Conservation (phyloP, 1,140 invertebrate species). For the Drosophila bocki region DNA sequence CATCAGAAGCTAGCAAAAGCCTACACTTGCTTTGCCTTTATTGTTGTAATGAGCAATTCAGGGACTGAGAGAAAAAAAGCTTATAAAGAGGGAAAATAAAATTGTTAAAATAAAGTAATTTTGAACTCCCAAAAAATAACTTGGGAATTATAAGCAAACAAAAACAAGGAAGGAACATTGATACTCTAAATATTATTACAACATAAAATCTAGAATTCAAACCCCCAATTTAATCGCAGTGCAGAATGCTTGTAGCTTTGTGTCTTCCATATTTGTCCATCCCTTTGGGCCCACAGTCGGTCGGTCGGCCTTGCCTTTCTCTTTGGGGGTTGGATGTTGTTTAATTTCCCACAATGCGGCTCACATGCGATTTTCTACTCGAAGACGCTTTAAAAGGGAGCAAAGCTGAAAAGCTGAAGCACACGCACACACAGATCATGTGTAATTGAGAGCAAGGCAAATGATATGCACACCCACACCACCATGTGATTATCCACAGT, state of each 20-base stretch:
- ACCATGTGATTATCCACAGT: conserved; percentile 53
- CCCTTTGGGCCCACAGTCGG: not conserved
- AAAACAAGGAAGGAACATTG: too few relatives aligned
- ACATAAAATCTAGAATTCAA: not conserved
- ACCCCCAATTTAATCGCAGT: not conserved
- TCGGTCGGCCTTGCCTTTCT: conserved; percentile 9
- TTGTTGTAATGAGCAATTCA: conserved; percentile 67
- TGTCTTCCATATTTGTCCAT: conserved; percentile 30
- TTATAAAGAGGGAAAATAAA: too few relatives aligned
- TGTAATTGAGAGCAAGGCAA: conserved; percentile 36
- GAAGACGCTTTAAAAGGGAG: conserved; percentile 51
- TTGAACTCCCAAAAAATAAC: too few relatives aligned
- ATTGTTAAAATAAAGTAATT: too few relatives aligned
- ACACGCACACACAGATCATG: conserved; percentile 33
- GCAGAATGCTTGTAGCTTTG: conserved; percentile 6
- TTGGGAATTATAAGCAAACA: too few relatives aligned
- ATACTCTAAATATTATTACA: not conserved
- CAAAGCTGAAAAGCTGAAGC: conserved; percentile 30
- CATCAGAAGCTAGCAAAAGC: conserved; percentile 43
- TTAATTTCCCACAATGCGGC: conserved; percentile 64
- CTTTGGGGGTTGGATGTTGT: conserved; percentile 57
- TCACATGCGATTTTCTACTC: conserved; percentile 60
- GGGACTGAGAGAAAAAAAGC: conserved; percentile 16
- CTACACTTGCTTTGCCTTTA: conserved; percentile 23
- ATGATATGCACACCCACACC: conserved; percentile 21